Evolutionary conservation across 92 coral and sea anemone genomes (phyloP).

Genomic region (Palythoa heliodiscus): DNA sequence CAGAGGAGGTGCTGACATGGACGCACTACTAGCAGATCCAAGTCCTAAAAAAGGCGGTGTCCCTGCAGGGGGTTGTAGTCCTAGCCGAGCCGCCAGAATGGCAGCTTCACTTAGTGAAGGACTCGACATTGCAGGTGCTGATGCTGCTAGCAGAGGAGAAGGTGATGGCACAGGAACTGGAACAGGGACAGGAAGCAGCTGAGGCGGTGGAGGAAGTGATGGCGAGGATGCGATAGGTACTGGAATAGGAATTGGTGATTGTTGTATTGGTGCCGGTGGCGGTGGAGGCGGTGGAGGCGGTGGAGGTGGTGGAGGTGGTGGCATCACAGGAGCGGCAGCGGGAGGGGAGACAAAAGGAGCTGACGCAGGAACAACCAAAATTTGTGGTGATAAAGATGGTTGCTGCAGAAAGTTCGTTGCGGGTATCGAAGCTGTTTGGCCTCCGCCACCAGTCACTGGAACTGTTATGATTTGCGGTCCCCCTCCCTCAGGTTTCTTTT

Average conservation of each 20-base stretch:
- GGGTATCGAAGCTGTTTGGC: not conserved
- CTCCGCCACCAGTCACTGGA: conserved; percentile 7
- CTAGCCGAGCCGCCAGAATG: conserved; percentile 24
- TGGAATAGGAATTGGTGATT: conserved; percentile 5
- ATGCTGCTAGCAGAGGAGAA: not conserved
- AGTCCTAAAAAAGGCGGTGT: conserved; percentile 9
- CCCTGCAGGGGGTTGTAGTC: not conserved
- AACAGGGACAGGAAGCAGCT: conserved; percentile 14
- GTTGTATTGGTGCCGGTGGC: not conserved
- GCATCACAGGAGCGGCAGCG: not conserved
- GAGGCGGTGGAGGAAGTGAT: conserved; percentile 11
- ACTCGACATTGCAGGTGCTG: conserved; percentile 22
- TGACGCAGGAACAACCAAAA: conserved; percentile 32
- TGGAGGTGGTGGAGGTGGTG: not conserved
- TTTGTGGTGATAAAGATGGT: not conserved
- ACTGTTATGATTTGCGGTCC: conserved; percentile 30
- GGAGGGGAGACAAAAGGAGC: not conserved
- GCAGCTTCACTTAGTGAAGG: conserved; percentile 31
- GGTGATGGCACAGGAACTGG: conserved; percentile 14
- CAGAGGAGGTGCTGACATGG: conserved; percentile 8
- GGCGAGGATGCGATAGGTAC: not conserved
- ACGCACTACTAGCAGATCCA: not conserved
- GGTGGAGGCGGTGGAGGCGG: not conserved
- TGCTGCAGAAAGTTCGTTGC: conserved; percentile 4
- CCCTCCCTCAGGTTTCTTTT: conserved; percentile 14